These are phyloP conservation scores for Corythaixoides concolor DNA, from an alignment of 2,113 vertebrate species.

Conservation along the genomic window DNA sequence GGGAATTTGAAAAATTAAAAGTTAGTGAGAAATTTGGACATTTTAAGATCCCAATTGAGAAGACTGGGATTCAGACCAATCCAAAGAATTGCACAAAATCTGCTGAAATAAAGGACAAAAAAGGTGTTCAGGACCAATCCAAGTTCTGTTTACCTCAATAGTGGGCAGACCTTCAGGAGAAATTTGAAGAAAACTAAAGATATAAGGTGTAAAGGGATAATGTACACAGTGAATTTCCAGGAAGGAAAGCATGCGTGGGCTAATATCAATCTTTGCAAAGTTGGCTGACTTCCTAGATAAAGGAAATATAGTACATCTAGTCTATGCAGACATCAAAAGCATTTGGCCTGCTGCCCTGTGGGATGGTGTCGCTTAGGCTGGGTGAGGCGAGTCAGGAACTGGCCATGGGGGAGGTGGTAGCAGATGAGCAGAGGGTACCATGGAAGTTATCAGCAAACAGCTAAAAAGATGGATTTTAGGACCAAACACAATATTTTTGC, in stretches of 20 bases:
- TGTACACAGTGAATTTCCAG: background rate
- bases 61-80: background rate
- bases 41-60: background rate
- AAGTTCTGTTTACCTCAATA: background rate
- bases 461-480: background rate
- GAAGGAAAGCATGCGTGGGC: background rate
- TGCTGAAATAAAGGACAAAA: background rate
- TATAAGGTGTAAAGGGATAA: background rate
- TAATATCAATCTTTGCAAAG: slow-evolving; percentile 25
- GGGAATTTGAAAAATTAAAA: background rate
- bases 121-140: background rate
- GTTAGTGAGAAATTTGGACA: background rate
- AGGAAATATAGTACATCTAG: slow-evolving; percentile 13
- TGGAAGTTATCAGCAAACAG: background rate
- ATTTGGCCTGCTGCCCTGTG: slow-evolving; percentile 15
- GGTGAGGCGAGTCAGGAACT: background rate
- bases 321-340: background rate
- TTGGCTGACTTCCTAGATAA: slow-evolving; percentile 51
- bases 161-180: background rate
- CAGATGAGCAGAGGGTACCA: background rate
- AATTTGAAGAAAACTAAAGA: slow-evolving; percentile 3
- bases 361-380: background rate
- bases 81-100: background rate
- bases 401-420: background rate
- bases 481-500: background rate